Percentiles rank a stretch among this genome's conserved stretches.
phyloP scores from a whole-genome alignment of 2,113 vertebrate species.

The Dipodomys ordii region DNA sequence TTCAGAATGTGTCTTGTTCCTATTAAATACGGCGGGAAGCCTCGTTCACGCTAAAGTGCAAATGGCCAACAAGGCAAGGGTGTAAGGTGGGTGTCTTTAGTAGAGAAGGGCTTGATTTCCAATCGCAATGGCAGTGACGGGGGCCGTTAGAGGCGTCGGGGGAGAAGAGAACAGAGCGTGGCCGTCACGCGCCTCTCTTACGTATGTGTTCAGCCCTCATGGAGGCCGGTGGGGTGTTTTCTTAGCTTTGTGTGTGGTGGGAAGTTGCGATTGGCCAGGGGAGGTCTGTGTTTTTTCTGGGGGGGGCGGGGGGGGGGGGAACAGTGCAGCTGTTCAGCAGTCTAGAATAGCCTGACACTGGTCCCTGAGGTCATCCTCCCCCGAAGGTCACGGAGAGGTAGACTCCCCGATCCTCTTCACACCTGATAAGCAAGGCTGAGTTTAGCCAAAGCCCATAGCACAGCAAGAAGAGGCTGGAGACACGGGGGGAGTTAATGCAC shows the following conservation, averaged over 20 bases:
- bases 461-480: conserved; percentile 62
- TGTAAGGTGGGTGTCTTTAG: neutral
- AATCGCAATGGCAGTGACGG: neutral
- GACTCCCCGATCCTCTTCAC: conserved; percentile 41
- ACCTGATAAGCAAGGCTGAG: conserved; percentile 80
- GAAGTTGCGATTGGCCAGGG: neutral
- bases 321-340: neutral
- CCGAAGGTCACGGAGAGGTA: conserved; percentile 58
- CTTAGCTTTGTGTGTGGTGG: neutral
- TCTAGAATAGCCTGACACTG: conserved; percentile 66
- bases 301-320: neutral
- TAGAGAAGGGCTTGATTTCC: too few species aligned
- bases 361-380: conserved; percentile 20
- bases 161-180: neutral
- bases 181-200: fast-evolving
- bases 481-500: conserved; percentile 77
- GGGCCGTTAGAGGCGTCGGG: neutral
- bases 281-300: neutral
- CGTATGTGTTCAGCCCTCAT: neutral
- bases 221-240: neutral
- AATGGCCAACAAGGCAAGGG: neutral
- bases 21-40: neutral
- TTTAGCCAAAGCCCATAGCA: conserved; percentile 61
- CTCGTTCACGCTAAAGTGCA: neutral
- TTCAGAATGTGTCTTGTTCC: neutral